Evolutionary conservation across 2,888 invertebrate genomes (phyloP).

Genomic region (Archaeoteleia sp.): DNA sequence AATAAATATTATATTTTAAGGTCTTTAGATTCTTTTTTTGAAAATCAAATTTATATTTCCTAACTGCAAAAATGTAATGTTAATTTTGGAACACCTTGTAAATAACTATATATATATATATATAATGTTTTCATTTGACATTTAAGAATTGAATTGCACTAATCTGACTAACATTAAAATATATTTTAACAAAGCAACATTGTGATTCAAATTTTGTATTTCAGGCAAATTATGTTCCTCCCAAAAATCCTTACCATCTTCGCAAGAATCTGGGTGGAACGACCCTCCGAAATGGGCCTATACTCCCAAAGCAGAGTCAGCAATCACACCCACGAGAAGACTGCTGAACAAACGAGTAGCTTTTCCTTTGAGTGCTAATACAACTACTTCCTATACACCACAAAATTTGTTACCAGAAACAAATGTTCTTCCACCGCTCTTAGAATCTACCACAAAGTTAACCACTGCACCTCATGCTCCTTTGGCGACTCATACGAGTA

Average conservation of each 20-base stretch:
- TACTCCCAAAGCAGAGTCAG: conserved; percentile 30
- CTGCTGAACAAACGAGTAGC: conserved; percentile 70
- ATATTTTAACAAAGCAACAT: background rate
- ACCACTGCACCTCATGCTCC: conserved; percentile 63
- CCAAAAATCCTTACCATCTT: conserved; percentile 64
- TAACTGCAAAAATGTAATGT: no score
- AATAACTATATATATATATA: no score
- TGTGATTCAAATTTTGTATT: conserved; percentile 14
- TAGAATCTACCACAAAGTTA: conserved; percentile 41
- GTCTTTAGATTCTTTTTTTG: no score
- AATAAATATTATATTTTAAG: no score
- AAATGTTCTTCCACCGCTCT: conserved; percentile 58
- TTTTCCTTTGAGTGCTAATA: conserved; percentile 65
- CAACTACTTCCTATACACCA: conserved; percentile 21
- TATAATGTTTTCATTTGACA: no score
- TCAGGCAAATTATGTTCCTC: conserved; percentile 59
- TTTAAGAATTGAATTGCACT: no score
- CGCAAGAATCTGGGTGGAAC: conserved; percentile 71
- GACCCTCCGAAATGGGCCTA: conserved; percentile 71
- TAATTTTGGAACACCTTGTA: no score
- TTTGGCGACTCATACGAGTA: conserved; percentile 51
- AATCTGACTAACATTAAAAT: no score
- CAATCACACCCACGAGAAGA: conserved; percentile 63
- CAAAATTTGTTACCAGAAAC: conserved; percentile 23
- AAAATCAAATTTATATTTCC: no score